Percentiles rank a stretch among this genome's conserved stretches.
Conservation (phyloP, 2,113 vertebrate genomes). For the Vimba vimba region DNA sequence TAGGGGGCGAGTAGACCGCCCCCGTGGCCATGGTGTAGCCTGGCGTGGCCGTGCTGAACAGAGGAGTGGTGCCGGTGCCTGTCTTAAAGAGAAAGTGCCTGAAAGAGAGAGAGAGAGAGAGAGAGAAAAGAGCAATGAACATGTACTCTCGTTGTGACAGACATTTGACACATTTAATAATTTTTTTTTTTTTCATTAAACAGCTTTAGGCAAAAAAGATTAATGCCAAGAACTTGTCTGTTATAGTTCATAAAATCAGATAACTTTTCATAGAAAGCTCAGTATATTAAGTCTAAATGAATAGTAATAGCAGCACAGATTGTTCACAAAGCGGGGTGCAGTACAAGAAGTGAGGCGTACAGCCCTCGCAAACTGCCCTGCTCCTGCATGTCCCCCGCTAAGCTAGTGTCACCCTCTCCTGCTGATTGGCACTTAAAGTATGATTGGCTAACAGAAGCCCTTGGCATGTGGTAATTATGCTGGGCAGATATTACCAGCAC, state of each 20-base stretch:
- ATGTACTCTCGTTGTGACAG: not conserved
- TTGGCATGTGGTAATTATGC: conserved; percentile 56
- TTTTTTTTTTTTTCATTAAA: not conserved
- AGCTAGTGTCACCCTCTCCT: conserved; percentile 32
- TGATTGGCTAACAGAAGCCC: conserved; percentile 55
- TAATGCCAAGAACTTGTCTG: not conserved
- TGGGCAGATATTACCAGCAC: conserved; percentile 57
- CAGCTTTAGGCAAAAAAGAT: conserved; percentile 1
- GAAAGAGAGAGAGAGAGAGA: conserved; percentile 48
- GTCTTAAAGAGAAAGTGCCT: conserved; percentile 99
- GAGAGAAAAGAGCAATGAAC: not conserved
- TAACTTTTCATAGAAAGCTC: not conserved
- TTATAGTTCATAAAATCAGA: not conserved
- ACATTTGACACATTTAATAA: not conserved
- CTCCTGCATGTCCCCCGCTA: not conserved
- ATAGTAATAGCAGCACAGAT: conserved; percentile 4
- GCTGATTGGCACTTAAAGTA: conserved; percentile 47
- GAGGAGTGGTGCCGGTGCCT: conserved; percentile 96
- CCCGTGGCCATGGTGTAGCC: conserved; percentile 99
- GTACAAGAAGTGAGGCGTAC: conserved; percentile 14
- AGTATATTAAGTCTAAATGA: conserved; percentile 2
- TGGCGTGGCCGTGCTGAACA: conserved; percentile 97
- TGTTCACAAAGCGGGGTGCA: not conserved
- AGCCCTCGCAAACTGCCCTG: not conserved
- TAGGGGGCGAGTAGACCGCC: conserved; percentile 96